Evolutionary conservation across 2,113 vertebrate genomes (phyloP).

Genomic region (Chionodraco myersi): DNA sequence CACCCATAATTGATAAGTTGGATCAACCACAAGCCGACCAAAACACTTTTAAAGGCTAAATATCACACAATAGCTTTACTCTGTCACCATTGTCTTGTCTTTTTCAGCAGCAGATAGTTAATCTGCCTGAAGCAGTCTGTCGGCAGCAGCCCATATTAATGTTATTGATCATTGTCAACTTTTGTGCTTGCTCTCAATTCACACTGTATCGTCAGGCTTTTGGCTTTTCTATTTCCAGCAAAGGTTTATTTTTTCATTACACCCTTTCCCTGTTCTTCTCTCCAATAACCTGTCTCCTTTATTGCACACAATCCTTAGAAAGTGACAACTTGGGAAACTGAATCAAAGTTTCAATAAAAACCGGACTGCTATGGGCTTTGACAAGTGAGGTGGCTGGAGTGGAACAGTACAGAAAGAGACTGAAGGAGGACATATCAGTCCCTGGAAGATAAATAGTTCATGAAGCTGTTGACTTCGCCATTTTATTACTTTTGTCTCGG

Average conservation of each 20-base stretch:
- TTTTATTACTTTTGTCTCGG: constrained; percentile 80
- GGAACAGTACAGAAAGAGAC: constrained; percentile 58
- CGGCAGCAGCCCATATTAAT: constrained; percentile 75
- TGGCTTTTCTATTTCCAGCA: constrained; percentile 36
- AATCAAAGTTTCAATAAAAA: constrained; percentile 84
- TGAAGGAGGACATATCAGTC: constrained; percentile 73
- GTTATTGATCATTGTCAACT: constrained; percentile 83
- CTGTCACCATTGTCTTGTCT: constrained; percentile 51
- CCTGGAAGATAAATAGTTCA: constrained; percentile 82
- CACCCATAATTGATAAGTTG: constrained; percentile 4
- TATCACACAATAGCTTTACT: constrained; percentile 19
- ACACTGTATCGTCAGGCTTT: constrained; percentile 26
- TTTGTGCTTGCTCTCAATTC: constrained; percentile 59
- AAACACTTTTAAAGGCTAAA: constrained; percentile 23
- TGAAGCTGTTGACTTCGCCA: constrained; percentile 77
- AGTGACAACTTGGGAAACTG: constrained; percentile 80
- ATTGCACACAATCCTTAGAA: constrained; percentile 80
- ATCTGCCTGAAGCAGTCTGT: constrained; percentile 64
- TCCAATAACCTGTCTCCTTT: constrained; percentile 80
- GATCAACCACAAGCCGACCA: not conserved
- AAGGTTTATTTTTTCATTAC: constrained; percentile 74
- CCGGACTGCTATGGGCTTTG: constrained; percentile 75
- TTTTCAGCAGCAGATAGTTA: constrained; percentile 58
- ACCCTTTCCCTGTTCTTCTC: constrained; percentile 55
- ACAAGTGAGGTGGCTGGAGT: constrained; percentile 74